Percentiles rank a stretch among this genome's conserved stretches.
Conservation (phyloP, 2,888 invertebrate genomes). For the Abrostola tripartita region DNA sequence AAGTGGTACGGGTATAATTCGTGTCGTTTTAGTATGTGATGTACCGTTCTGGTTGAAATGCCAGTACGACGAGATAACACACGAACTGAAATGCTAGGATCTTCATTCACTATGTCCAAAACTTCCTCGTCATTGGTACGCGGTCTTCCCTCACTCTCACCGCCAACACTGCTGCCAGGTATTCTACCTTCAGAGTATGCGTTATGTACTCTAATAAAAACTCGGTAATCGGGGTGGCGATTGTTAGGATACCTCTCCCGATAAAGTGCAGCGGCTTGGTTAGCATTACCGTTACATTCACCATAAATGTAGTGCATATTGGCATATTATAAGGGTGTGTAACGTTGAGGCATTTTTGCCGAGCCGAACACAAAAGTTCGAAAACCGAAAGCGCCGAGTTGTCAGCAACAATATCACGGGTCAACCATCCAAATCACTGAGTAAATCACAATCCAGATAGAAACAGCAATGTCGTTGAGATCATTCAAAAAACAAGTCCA, state of each 20-base stretch:
- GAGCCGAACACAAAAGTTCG: no score
- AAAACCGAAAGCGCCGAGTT: no score
- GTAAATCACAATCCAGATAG: no score
- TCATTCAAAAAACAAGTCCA: no score
- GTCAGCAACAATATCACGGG: no score
- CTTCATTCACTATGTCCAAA: conserved; percentile 1
- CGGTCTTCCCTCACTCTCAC: conserved; percentile 1
- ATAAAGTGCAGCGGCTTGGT: conserved; percentile 2
- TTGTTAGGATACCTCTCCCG: background rate
- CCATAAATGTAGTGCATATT: conserved; percentile 9
- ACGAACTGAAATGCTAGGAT: background rate
- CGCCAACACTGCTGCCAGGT: background rate
- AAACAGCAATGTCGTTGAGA: no score
- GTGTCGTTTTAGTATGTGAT: conserved; percentile 7
- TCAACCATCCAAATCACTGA: no score
- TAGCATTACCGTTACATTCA: conserved; percentile 5
- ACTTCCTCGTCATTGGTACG: background rate
- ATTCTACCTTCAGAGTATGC: background rate
- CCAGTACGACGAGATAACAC: background rate
- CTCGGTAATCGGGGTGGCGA: background rate
- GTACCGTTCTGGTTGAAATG: conserved; percentile 1
- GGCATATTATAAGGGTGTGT: conserved; percentile 4
- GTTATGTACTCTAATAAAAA: conserved; percentile 1
- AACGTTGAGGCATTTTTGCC: conserved; percentile 1
- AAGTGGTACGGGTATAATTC: conserved; percentile 9